These are phyloP conservation scores for Phaenicophaeus curvirostris DNA, from an alignment of 2,797 vertebrate genomes.

Conservation along the genomic window DNA sequence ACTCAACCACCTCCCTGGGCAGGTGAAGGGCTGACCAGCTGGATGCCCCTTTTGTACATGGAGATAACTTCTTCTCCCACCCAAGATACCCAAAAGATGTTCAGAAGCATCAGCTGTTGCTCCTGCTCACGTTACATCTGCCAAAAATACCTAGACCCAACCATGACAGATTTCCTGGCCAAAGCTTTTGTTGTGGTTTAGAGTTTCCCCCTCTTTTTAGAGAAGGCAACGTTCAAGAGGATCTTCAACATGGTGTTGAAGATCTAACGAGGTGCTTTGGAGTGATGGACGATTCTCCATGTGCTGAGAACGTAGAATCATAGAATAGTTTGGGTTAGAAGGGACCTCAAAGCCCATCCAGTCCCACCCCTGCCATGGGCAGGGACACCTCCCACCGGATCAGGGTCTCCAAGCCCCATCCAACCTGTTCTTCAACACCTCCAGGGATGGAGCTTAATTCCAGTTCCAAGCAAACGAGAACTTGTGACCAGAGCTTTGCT, in stretches of 20 bases:
- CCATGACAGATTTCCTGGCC: neutral
- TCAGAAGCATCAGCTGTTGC: neutral
- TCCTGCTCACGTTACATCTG: accelerated
- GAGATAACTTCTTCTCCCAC: neutral
- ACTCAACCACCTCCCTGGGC: too few relatives aligned
- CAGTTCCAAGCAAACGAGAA: neutral
- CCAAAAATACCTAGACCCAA: neutral
- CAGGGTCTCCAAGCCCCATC: too few relatives aligned
- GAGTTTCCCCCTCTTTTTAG: neutral
- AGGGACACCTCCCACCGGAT: too few relatives aligned
- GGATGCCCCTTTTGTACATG: accelerated
- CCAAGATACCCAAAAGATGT: neutral
- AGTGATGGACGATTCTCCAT: accelerated
- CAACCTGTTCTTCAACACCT: too few relatives aligned
- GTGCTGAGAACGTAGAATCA: too few relatives aligned
- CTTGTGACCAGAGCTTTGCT: neutral
- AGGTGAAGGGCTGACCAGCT: too few relatives aligned
- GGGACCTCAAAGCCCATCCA: too few relatives aligned
- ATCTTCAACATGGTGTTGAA: neutral
- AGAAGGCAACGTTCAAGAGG: neutral
- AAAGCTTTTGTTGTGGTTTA: neutral
- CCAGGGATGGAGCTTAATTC: neutral
- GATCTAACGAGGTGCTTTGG: neutral
- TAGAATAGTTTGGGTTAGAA: too few relatives aligned
- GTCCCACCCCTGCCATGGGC: too few relatives aligned